A percentile compares a stretch with the other conserved stretches of the same genome.
These are phyloP conservation scores for Phrynocephalus versicolor DNA, from an alignment of 2,113 vertebrate genomes.

Conservation along the genomic window DNA sequence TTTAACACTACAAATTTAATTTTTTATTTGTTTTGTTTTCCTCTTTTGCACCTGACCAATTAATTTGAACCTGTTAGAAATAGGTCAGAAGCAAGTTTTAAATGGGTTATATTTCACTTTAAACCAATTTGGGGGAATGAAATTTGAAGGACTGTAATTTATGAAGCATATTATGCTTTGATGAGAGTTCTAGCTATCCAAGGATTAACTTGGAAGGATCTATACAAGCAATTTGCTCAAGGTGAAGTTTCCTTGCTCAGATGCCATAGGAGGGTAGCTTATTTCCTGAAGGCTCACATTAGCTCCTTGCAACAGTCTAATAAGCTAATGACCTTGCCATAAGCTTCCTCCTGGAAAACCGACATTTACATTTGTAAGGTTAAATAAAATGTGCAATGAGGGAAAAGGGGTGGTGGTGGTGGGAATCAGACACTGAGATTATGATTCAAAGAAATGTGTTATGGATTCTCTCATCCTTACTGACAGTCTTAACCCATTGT, in stretches of 20 bases:
- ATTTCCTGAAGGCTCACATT: constrained; percentile 61
- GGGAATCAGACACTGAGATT: constrained; percentile 34
- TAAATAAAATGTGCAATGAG: constrained; percentile 67
- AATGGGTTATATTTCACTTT: constrained; percentile 42
- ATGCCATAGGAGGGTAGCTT: constrained; percentile 29
- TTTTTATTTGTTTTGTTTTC: neutral
- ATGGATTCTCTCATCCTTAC: constrained; percentile 56
- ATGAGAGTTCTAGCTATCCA: constrained; percentile 17
- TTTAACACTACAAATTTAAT: constrained; percentile 11
- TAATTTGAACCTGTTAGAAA: constrained; percentile 46
- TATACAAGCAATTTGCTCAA: constrained; percentile 61
- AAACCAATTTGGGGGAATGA: constrained; percentile 47
- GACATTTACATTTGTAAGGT: constrained; percentile 66
- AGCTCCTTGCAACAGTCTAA: constrained; percentile 55
- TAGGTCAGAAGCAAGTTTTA: constrained; percentile 21
- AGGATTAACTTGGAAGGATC: constrained; percentile 49
- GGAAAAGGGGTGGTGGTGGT: no score
- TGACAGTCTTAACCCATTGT: constrained; percentile 58
- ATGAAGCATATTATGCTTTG: constrained; percentile 27
- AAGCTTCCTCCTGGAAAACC: constrained; percentile 61
- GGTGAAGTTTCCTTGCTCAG: constrained; percentile 55
- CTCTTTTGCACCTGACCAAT: constrained; percentile 40
- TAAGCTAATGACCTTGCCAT: constrained; percentile 67
- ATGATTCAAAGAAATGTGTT: constrained; percentile 53
- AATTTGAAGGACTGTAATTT: constrained; percentile 31